Percentiles rank a stretch among this genome's conserved stretches.
Conservation (phyloP, 2,113 vertebrate genomes). For the Syrrhaptes paradoxus region DNA sequence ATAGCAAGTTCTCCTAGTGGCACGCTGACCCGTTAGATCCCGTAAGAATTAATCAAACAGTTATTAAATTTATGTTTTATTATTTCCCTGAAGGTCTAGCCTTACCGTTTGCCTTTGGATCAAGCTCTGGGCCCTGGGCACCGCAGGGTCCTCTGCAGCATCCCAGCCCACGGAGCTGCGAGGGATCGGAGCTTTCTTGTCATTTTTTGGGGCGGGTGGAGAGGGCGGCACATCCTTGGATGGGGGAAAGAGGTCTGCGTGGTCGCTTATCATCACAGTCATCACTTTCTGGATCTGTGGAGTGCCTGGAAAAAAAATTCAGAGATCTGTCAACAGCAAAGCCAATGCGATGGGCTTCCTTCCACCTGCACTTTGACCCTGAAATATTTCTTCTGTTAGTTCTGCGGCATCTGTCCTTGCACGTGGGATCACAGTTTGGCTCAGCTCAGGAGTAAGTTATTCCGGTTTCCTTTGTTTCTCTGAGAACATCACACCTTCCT, state of each 20-base stretch:
- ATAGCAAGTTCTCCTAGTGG: neutral
- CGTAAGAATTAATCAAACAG: neutral
- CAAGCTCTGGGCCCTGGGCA: neutral
- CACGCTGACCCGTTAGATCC: neutral
- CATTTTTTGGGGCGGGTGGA: slow-evolving; percentile 66
- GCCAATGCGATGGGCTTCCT: fast-evolving
- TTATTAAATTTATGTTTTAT: neutral
- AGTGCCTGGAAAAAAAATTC: slow-evolving; percentile 77
- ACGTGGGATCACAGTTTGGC: neutral
- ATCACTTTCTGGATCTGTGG: slow-evolving; percentile 94
- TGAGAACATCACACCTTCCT: neutral
- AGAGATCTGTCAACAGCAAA: neutral
- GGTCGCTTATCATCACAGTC: slow-evolving; percentile 93
- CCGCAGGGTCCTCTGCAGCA: slow-evolving; percentile 73
- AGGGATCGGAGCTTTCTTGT: slow-evolving; percentile 77
- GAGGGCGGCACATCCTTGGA: slow-evolving; percentile 80
- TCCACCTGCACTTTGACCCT: neutral
- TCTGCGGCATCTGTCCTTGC: neutral
- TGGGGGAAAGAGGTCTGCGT: slow-evolving; percentile 86
- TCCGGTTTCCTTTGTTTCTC: neutral
- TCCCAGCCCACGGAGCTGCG: slow-evolving; percentile 95
- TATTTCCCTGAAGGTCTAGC: neutral
- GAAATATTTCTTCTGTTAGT: neutral
- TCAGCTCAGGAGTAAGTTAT: neutral
- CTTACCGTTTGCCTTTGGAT: slow-evolving; percentile 45